Conservation (phyloP, 2,797 vertebrate species). For the Mus caroli region DNA sequence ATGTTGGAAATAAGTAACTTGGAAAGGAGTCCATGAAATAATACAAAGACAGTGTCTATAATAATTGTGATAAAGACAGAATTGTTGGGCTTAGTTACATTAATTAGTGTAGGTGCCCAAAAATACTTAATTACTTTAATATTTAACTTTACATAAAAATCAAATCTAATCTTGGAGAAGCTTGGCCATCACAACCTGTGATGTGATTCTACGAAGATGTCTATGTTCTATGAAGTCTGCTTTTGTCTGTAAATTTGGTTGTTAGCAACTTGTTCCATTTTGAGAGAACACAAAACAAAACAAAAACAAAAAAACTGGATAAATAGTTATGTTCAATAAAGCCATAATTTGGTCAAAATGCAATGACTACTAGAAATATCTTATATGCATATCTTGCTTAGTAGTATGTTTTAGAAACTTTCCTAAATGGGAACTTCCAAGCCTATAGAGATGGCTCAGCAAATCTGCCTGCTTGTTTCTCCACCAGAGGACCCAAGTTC, state of each 20-base stretch:
- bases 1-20: not conserved
- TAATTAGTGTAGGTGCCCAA: not conserved
- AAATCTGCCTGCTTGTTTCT: not conserved
- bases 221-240: not conserved
- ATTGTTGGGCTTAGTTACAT: not conserved
- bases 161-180: slow-evolving; percentile 3
- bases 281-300: not conserved
- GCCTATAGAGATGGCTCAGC: not conserved
- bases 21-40: not conserved
- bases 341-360: not conserved
- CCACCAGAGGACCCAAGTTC: too few relatives aligned
- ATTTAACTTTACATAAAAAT: not conserved
- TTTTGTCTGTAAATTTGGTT: not conserved
- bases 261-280: not conserved
- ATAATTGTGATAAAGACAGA: not conserved
- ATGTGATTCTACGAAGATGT: not conserved
- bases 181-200: not conserved
- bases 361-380: not conserved
- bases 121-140: not conserved
- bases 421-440: not conserved
- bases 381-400: not conserved
- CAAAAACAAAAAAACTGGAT: not conserved
- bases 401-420: not conserved
- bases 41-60: not conserved
- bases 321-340: not conserved